Conservation (phyloP, 2,113 vertebrate species). For the Barbus barbus region DNA sequence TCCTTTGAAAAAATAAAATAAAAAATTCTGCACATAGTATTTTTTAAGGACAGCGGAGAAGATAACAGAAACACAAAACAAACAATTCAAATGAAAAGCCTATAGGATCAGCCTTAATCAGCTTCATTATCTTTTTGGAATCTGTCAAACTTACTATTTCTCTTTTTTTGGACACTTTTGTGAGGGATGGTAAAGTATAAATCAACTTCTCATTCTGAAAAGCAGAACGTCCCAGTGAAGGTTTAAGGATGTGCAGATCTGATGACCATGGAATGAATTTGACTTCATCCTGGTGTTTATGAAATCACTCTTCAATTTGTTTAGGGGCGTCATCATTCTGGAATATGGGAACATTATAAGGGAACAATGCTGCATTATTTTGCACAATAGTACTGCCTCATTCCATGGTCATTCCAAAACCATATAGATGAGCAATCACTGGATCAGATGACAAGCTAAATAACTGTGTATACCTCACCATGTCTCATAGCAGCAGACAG, state of each 20-base stretch:
- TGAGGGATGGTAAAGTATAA: background rate
- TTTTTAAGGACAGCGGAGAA: background rate
- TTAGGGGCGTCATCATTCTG: background rate
- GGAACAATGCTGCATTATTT: background rate
- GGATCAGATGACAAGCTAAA: background rate
- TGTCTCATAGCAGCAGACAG: background rate
- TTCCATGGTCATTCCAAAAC: background rate
- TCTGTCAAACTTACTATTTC: background rate
- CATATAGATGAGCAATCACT: background rate
- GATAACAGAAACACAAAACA: background rate
- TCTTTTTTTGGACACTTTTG: background rate
- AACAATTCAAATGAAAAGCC: background rate
- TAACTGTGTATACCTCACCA: background rate
- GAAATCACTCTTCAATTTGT: background rate
- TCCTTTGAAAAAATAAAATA: background rate
- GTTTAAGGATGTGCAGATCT: background rate
- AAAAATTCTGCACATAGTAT: background rate
- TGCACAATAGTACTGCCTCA: background rate
- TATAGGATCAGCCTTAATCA: background rate
- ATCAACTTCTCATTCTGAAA: background rate
- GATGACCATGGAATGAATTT: background rate
- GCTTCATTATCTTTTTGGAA: background rate
- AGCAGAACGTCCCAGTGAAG: background rate
- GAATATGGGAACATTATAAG: conserved; percentile 1
- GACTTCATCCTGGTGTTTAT: background rate